A percentile compares a stretch with the other conserved stretches of the same genome.
These are phyloP conservation scores for Mythimna vitellina DNA, from an alignment of 2,888 invertebrate species.

Conservation along the genomic window DNA sequence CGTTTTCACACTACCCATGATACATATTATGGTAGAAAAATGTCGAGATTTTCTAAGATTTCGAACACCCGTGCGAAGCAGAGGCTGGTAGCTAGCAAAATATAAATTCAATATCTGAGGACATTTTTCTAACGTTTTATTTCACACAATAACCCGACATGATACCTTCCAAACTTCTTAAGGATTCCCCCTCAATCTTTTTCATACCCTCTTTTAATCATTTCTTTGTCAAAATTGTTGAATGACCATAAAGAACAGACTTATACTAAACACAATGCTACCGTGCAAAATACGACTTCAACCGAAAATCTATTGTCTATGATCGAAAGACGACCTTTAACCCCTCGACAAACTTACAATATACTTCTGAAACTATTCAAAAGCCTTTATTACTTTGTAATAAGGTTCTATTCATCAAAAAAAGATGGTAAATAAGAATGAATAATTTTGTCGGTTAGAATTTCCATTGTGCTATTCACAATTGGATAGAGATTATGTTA, in stretches of 20 bases:
- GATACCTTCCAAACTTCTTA: conserved; percentile 21
- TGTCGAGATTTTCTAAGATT: too few relatives aligned
- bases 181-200: conserved; percentile 16
- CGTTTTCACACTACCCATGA: too few relatives aligned
- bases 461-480: conserved; percentile 60
- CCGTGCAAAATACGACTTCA: conserved; percentile 63
- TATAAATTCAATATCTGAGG: not conserved
- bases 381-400: fast-evolving
- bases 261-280: conserved; percentile 51
- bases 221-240: conserved; percentile 49
- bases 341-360: conserved; percentile 24
- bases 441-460: conserved; percentile 42
- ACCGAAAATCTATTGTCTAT: conserved; percentile 59
- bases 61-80: too few relatives aligned
- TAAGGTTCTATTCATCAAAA: conserved; percentile 11
- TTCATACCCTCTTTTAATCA: conserved; percentile 36
- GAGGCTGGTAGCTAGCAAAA: too few relatives aligned
- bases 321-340: conserved; percentile 44
- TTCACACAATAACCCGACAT: conserved; percentile 31
- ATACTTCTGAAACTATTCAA: not conserved
- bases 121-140: conserved; percentile 6
- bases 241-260: conserved; percentile 56
- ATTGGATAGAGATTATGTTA: conserved; percentile 59
- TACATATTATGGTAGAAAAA: too few relatives aligned
- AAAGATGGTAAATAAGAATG: not conserved